Percentiles rank a stretch among this genome's conserved stretches.
Evolutionary conservation across 2,113 vertebrate genomes (phyloP).

Genomic region (Labeo catla): DNA sequence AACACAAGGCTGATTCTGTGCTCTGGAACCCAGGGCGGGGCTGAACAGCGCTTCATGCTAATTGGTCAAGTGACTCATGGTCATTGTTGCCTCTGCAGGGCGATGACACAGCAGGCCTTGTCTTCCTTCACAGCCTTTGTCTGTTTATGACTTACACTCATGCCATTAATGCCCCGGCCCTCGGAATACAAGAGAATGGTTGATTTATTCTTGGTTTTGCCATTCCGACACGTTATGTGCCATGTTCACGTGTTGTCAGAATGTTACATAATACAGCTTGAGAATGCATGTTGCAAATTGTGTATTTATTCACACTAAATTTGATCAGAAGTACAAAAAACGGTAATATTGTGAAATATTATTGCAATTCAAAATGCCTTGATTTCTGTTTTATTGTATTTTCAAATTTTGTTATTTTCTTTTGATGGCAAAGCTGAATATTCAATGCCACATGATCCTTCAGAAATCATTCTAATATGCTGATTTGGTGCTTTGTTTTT

Average conservation of each 20-base stretch:
- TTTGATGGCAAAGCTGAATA: background rate
- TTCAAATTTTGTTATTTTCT: background rate
- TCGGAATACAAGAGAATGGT: constrained; percentile 4
- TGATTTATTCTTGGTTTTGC: constrained; percentile 29
- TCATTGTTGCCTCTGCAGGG: constrained; percentile 30
- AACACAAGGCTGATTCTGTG: constrained; percentile 46
- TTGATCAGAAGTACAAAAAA: background rate
- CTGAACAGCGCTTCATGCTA: background rate
- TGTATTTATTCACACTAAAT: background rate
- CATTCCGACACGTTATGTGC: background rate
- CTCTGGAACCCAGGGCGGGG: constrained; percentile 15
- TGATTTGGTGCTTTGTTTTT: background rate
- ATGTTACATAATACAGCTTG: background rate
- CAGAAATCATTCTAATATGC: background rate
- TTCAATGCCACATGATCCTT: background rate
- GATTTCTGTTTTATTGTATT: background rate
- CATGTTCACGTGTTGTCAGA: background rate
- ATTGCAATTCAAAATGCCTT: background rate
- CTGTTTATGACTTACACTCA: constrained; percentile 33
- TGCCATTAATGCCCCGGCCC: constrained; percentile 25
- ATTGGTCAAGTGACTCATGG: constrained; percentile 46
- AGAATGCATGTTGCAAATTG: background rate
- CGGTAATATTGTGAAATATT: background rate
- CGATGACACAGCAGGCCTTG: constrained; percentile 53
- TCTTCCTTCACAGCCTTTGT: constrained; percentile 47